phyloP scores from a whole-genome alignment of 2,113 vertebrate genomes.

The Phycodurus eques region DNA sequence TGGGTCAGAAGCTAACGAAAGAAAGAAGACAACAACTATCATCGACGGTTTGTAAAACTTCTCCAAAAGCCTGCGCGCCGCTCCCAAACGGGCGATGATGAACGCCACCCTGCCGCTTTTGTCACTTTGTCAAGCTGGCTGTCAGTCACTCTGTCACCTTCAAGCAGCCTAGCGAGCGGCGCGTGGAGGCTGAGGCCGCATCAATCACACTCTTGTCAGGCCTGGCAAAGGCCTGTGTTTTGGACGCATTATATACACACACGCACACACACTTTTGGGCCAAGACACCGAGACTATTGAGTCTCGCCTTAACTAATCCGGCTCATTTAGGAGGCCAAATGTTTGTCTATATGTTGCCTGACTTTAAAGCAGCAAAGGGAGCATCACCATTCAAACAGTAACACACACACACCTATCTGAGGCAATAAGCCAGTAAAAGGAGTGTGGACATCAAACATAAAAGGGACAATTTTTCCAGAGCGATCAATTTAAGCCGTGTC shows the following conservation, averaged over 20 bases:
- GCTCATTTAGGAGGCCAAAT: constrained; percentile 54
- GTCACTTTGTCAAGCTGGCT: constrained; percentile 51
- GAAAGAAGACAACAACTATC: neutral
- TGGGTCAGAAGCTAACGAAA: neutral
- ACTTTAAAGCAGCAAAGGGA: neutral
- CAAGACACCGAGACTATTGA: constrained; percentile 36
- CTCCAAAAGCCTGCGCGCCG: constrained; percentile 8
- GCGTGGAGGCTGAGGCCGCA: constrained; percentile 30
- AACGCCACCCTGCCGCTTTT: constrained; percentile 41
- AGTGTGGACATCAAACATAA: neutral
- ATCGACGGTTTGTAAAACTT: neutral
- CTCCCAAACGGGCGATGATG: constrained; percentile 32
- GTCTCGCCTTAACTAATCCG: constrained; percentile 37
- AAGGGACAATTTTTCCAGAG: neutral
- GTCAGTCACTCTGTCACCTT: constrained; percentile 61
- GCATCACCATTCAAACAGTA: neutral
- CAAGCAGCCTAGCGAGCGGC: constrained; percentile 33
- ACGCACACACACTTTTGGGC: constrained; percentile 8
- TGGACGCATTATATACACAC: constrained; percentile 32
- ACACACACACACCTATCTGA: neutral
- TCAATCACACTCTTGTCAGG: constrained; percentile 57
- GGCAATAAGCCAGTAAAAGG: neutral
- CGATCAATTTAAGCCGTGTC: neutral
- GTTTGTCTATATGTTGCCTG: constrained; percentile 40
- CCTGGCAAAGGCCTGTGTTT: constrained; percentile 30